Conservation (phyloP, 1,140 invertebrate species). For the Adelges cooleyi region DNA sequence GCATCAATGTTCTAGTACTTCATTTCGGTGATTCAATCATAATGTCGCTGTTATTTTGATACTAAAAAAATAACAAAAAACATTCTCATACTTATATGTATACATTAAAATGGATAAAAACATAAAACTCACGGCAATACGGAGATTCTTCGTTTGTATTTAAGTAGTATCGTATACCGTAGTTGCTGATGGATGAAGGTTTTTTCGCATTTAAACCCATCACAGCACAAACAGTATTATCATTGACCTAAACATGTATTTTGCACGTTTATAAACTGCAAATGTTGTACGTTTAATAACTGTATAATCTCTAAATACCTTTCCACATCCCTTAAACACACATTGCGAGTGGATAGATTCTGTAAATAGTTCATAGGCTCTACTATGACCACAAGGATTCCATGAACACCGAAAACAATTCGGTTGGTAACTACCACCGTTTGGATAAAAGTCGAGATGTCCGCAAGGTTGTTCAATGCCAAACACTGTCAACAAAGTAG, state of each 20-base stretch:
- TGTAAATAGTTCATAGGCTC: conserved; percentile 75
- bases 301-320: too few relatives aligned
- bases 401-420: conserved; percentile 70
- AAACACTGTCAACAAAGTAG: too few relatives aligned
- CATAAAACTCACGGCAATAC: conserved; percentile 58
- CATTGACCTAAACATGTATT: too few relatives aligned
- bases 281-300: too few relatives aligned
- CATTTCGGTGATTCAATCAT: too few relatives aligned
- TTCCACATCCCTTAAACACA: conserved; percentile 65
- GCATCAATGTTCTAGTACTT: too few relatives aligned
- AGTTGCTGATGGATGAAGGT: conserved; percentile 45
- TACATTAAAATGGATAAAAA: too few relatives aligned
- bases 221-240: conserved; percentile 52
- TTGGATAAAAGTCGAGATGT: conserved; percentile 78
- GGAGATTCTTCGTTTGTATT: conserved; percentile 62
- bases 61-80: too few relatives aligned
- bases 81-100: too few relatives aligned
- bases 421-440: conserved; percentile 75
- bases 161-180: conserved; percentile 62
- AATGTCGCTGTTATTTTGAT: too few relatives aligned
- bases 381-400: conserved; percentile 69
- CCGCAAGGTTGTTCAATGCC: conserved; percentile 75
- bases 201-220: conserved; percentile 60
- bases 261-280: conserved; percentile 68
- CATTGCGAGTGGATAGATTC: conserved; percentile 68